phyloP scores from a whole-genome alignment of 2,797 vertebrate genomes.

The Leptodactylus fallax region DNA sequence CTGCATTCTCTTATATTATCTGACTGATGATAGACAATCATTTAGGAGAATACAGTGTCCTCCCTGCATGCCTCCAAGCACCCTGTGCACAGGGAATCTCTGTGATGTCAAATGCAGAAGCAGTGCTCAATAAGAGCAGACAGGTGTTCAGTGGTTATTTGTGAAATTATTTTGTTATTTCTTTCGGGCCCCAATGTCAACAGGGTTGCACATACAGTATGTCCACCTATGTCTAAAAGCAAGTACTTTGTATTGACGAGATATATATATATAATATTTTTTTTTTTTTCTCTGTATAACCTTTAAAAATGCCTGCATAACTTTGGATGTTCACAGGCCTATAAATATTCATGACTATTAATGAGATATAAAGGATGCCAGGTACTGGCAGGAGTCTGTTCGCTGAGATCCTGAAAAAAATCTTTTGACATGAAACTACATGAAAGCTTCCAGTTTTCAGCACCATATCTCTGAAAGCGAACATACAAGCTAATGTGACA shows the following conservation, averaged over 20 bases:
- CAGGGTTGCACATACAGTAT: neutral
- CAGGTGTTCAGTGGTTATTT: no score
- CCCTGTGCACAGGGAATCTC: no score
- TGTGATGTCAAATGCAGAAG: no score
- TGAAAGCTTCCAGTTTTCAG: neutral
- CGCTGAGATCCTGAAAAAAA: neutral
- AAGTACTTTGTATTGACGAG: neutral
- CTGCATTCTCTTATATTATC: no score
- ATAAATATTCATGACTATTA: slow-evolving; percentile 1
- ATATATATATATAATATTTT: no score
- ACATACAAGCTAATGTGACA: neutral
- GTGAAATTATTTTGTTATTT: no score
- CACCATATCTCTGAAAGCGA: neutral
- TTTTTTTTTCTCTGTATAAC: neutral
- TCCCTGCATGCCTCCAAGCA: no score
- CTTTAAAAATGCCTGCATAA: neutral
- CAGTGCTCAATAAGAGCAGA: no score
- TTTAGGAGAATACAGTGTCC: no score
- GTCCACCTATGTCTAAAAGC: neutral
- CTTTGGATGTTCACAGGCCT: neutral
- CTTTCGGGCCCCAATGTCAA: no score
- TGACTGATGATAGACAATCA: no score
- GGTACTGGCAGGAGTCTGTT: neutral
- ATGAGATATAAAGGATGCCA: neutral
- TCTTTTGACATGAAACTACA: neutral